Evolutionary conservation across 2,888 invertebrate species (phyloP).

Genomic region (Drosophila ustulata): DNA sequence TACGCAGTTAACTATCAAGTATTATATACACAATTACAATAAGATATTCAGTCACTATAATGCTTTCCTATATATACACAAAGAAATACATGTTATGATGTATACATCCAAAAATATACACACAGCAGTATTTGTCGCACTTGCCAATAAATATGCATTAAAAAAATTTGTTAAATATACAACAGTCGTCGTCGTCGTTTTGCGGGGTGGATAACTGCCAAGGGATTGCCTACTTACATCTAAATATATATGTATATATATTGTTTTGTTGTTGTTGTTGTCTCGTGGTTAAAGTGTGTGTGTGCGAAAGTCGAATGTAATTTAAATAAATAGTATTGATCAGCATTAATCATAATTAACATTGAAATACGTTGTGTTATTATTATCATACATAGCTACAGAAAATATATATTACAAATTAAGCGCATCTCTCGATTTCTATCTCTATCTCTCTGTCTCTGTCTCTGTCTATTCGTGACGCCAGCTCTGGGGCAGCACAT

Average conservation of each 20-base stretch:
- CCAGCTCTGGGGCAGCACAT: slow-evolving; percentile 88
- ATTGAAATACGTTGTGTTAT: slow-evolving; percentile 68
- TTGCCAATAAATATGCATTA: slow-evolving; percentile 74
- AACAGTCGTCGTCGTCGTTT: slow-evolving; percentile 59
- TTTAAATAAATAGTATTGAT: slow-evolving; percentile 76
- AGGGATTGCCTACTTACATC: slow-evolving; percentile 73
- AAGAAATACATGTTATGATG: slow-evolving; percentile 30
- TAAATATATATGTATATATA: slow-evolving; percentile 40
- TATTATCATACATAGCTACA: slow-evolving; percentile 68
- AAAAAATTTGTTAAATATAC: slow-evolving; percentile 64
- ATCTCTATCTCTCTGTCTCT: neutral
- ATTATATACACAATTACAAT: slow-evolving; percentile 82
- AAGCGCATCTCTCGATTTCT: slow-evolving; percentile 23
- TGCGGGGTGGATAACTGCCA: slow-evolving; percentile 28
- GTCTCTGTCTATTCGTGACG: slow-evolving; percentile 78
- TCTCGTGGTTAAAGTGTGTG: slow-evolving; percentile 46
- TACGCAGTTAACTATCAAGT: slow-evolving; percentile 77
- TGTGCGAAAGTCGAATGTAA: slow-evolving; percentile 14
- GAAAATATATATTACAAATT: slow-evolving; percentile 76
- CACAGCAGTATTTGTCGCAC: slow-evolving; percentile 55
- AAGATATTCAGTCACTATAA: slow-evolving; percentile 80
- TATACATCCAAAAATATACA: slow-evolving; percentile 29
- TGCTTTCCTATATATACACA: slow-evolving; percentile 77
- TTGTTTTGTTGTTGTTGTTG: slow-evolving; percentile 2
- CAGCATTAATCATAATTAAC: slow-evolving; percentile 74